phyloP scores from a whole-genome alignment of 2,797 vertebrate genomes.

The Lemur catta region DNA sequence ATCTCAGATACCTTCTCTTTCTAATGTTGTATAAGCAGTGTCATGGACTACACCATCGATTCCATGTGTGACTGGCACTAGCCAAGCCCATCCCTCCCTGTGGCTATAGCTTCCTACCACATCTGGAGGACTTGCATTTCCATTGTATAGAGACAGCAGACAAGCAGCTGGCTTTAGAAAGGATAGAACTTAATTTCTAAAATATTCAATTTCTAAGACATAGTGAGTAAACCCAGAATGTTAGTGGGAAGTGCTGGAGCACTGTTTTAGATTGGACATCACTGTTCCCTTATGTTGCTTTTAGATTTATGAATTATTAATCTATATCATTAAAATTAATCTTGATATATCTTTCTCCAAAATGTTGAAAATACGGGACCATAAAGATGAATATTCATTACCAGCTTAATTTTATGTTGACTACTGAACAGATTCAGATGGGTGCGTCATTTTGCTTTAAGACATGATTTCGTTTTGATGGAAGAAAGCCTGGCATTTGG shows the following conservation, averaged over 20 bases:
- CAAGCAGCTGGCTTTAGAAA: background rate
- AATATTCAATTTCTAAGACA: constrained; percentile 2
- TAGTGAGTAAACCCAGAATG: background rate
- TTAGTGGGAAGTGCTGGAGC: background rate
- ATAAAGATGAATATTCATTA: background rate
- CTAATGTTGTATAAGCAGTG: background rate
- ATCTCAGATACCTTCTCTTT: background rate
- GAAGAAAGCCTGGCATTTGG: background rate
- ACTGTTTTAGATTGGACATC: background rate
- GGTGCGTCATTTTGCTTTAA: background rate
- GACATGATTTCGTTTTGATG: background rate
- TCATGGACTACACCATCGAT: background rate
- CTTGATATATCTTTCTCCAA: background rate
- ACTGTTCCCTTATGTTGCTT: background rate
- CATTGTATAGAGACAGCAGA: background rate
- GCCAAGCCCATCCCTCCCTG: background rate
- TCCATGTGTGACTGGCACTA: background rate
- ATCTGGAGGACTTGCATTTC: background rate
- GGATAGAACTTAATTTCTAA: background rate
- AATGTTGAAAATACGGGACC: background rate
- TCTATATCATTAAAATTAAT: background rate
- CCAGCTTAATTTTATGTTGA: background rate
- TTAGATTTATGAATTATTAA: background rate
- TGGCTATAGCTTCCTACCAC: background rate
- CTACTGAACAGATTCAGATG: background rate